phyloP scores from a whole-genome alignment of 2,888 invertebrate genomes.

The Thymelicus lineola region DNA sequence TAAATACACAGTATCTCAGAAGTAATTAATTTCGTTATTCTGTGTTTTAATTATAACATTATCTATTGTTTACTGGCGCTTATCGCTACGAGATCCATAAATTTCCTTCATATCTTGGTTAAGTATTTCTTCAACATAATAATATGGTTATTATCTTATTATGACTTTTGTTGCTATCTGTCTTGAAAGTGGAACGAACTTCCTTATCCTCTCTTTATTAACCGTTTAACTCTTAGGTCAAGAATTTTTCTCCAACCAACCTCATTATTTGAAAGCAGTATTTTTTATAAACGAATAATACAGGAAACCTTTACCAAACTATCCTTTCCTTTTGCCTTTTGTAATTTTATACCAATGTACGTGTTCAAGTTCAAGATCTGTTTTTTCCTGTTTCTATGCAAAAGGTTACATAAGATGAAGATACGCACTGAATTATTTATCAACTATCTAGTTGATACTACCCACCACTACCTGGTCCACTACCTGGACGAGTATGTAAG shows the following conservation, averaged over 20 bases:
- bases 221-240: conserved; percentile 1
- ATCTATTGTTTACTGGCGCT: conserved; percentile 7
- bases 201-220: conserved; percentile 27
- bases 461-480: no score
- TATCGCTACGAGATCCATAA: conserved; percentile 1
- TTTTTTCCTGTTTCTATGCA: not conserved
- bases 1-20: no score
- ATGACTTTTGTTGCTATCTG: conserved; percentile 15
- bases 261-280: no score
- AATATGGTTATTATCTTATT: not conserved
- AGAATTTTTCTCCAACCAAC: conserved; percentile 10
- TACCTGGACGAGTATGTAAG: not conserved
- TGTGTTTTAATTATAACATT: conserved; percentile 1
- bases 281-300: no score
- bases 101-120: conserved; percentile 15
- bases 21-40: not conserved
- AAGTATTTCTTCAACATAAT: conserved; percentile 6
- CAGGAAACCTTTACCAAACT: no score
- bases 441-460: no score
- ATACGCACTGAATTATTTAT: not conserved
- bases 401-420: not conserved
- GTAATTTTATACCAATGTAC: no score
- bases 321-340: no score
- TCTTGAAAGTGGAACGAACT: conserved; percentile 31
- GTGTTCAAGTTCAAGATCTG: conserved; percentile 5